phyloP scores from a whole-genome alignment of 2,888 invertebrate species.

The Reticulitermes lucifugus region DNA sequence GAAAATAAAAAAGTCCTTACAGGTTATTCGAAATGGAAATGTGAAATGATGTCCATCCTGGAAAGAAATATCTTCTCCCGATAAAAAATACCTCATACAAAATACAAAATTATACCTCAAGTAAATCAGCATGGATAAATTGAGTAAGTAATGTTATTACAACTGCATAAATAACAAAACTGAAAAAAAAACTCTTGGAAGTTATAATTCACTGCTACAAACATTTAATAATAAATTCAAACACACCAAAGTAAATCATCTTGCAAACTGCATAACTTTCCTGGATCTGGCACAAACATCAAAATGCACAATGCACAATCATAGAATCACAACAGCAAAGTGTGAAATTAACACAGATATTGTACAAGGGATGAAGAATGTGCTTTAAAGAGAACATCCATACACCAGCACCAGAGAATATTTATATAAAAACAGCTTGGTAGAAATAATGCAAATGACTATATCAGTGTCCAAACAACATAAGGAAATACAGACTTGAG shows the following conservation, averaged over 20 bases:
- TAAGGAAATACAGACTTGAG: not conserved
- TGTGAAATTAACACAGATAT: constrained; percentile 19
- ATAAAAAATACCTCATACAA: not conserved
- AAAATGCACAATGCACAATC: constrained; percentile 24
- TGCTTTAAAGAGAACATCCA: constrained; percentile 19
- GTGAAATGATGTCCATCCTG: not conserved
- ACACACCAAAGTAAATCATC: constrained; percentile 10
- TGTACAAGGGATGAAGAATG: constrained; percentile 19
- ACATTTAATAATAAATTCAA: not conserved
- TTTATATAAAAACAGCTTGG: not conserved
- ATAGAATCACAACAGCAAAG: constrained; percentile 13
- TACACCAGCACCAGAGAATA: constrained; percentile 18
- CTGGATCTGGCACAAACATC: constrained; percentile 23
- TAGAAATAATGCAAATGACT: constrained; percentile 18
- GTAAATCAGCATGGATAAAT: not conserved
- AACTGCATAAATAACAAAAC: not conserved
- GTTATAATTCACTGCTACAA: not conserved
- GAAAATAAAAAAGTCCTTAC: not conserved
- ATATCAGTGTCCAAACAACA: constrained; percentile 18
- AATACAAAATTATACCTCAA: not conserved
- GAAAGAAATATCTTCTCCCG: not conserved
- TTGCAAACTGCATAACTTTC: constrained; percentile 21
- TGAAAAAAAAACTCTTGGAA: not conserved
- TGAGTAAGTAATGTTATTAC: too few relatives aligned
- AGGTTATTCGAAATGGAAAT: not conserved